A percentile compares a stretch with the other conserved stretches of the same genome.
Conservation (phyloP, 2,888 invertebrate species). For the Eupithecia tripunctaria region DNA sequence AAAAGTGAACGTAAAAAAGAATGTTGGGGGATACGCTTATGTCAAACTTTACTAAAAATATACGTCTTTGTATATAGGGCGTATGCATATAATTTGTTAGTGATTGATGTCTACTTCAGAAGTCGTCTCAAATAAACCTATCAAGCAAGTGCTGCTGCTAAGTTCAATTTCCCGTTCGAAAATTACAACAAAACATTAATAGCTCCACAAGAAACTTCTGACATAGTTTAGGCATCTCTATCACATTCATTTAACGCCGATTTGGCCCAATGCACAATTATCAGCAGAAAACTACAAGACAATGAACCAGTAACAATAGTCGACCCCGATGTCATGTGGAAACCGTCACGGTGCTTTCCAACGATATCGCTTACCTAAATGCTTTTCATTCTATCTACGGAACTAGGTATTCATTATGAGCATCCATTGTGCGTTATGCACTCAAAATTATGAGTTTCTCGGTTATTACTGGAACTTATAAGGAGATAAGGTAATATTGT, state of each 20-base stretch:
- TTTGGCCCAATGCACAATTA: slow-evolving; percentile 44
- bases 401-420: slow-evolving; percentile 46
- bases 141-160: neutral
- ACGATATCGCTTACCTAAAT: slow-evolving; percentile 67
- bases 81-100: neutral
- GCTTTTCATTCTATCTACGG: slow-evolving; percentile 56
- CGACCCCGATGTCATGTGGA: slow-evolving; percentile 79
- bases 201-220: neutral
- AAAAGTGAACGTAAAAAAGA: too few species aligned
- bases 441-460: slow-evolving; percentile 46
- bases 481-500: neutral
- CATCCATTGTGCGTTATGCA: slow-evolving; percentile 51
- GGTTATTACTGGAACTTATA: neutral
- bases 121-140: neutral
- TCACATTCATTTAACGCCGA: slow-evolving; percentile 38
- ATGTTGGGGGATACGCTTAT: neutral
- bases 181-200: neutral
- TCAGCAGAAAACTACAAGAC: slow-evolving; percentile 51
- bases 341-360: slow-evolving; percentile 81
- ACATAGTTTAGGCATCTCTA: slow-evolving; percentile 34
- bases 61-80: too few species aligned
- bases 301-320: slow-evolving; percentile 68
- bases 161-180: neutral
- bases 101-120: neutral
- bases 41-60: neutral